Base-by-base conservation (phyloP, 2,113 vertebrate species). In the Mirounga angustirostris region DNA sequence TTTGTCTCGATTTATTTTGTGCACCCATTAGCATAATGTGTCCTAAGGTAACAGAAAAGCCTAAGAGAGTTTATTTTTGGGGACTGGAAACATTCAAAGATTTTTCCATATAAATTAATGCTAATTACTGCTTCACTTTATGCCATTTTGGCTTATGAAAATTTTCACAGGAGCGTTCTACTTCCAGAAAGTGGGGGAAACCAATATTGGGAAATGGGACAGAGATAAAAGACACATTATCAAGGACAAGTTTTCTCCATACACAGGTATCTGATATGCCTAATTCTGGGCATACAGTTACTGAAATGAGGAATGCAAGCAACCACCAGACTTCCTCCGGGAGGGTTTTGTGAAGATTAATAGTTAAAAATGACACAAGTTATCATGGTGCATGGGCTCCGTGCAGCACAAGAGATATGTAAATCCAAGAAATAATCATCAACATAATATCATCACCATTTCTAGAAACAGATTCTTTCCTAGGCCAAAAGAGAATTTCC, bases 401-500 rank as follows among this genome's bases (percentile, higher is more conserved):
- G 50, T 10, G 7, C 4, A 81, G 52, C 54, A 91, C 78, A 92
- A 10, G n/a, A 61, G 59, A 83, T 85, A 73, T 81, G 86, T 67
- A 97, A 97, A 95, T 86, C 87, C 65, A 61, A 76, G 78, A 46
- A 61, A 71, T 79, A n/a, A 89, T 59, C 71, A 80, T 91, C 81
- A 43, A 88, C 65, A 59, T 73, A 94, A 73, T 54, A 97, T 83
- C 50, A 30, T 85, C 73, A 40, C 91, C 22, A 40, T 81, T 92
- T 56, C 90, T 92, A 96, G 46, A 83, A 86, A 71, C 82, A 91
- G 73, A 91, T 33, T 26, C 63, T 89, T 82, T 97, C 94, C 91
- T 63, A 67, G 46, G 56, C 78, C 43, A 81, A 91, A 94, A 89
- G 36, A 92, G 96, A 95, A 98, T 97, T 98, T 97, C 97, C 89